These are phyloP conservation scores for Anastrepha ludens DNA, from an alignment of 1,140 invertebrate species.

Conservation along the genomic window DNA sequence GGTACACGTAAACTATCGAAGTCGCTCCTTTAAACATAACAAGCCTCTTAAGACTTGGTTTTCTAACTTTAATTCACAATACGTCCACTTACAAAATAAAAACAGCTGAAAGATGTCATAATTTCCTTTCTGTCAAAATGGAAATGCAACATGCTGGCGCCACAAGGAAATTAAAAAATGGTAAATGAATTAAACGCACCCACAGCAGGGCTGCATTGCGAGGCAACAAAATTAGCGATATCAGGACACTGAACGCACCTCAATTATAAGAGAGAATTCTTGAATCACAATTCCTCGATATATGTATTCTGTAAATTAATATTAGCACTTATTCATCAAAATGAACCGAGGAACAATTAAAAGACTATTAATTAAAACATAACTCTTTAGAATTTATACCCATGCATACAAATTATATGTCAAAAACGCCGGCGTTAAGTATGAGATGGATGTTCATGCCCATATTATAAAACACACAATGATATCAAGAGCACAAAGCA, in stretches of 20 bases:
- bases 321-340: too few species aligned
- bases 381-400: too few species aligned
- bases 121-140: constrained; percentile 6
- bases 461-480: too few species aligned
- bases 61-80: not conserved
- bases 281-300: not conserved
- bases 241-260: not conserved
- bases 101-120: not conserved
- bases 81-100: not conserved
- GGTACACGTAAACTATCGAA: not conserved
- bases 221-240: not conserved
- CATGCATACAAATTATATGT: too few species aligned
- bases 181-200: not conserved
- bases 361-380: too few species aligned
- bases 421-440: too few species aligned
- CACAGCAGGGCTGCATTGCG: not conserved
- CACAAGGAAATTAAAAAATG: not conserved
- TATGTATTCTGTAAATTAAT: not conserved
- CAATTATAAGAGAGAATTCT: not conserved
- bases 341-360: too few species aligned
- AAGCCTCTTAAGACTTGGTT: not conserved
- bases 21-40: not conserved
- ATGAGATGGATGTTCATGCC: too few species aligned
- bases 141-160: not conserved
- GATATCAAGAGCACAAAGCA: too few species aligned